These are phyloP conservation scores for Cephus runcator DNA, from an alignment of 2,888 invertebrate species.

Conservation along the genomic window DNA sequence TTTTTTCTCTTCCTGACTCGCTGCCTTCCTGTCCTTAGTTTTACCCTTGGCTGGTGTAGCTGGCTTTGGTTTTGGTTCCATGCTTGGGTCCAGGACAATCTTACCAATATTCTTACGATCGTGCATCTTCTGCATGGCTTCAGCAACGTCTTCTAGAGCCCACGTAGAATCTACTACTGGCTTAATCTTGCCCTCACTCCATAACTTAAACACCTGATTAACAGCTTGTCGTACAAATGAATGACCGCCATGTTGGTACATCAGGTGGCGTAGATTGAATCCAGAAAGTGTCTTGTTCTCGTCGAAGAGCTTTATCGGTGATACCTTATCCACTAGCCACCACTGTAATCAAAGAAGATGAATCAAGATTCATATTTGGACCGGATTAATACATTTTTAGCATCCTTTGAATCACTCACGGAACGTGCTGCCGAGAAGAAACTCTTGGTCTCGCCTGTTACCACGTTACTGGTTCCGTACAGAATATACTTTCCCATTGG, in stretches of 20 bases:
- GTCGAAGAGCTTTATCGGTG: slow-evolving; percentile 87
- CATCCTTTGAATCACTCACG: slow-evolving; percentile 70
- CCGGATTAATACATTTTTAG: slow-evolving; percentile 63
- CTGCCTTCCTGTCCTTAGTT: slow-evolving; percentile 78
- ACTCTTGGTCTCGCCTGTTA: slow-evolving; percentile 91
- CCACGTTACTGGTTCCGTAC: slow-evolving; percentile 88
- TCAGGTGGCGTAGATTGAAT: slow-evolving; percentile 83
- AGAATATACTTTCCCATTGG: slow-evolving; percentile 91
- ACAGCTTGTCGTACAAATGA: slow-evolving; percentile 79
- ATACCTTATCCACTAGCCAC: slow-evolving; percentile 94
- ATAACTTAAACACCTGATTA: slow-evolving; percentile 78
- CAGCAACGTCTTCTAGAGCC: slow-evolving; percentile 88
- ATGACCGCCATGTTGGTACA: slow-evolving; percentile 81
- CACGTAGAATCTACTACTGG: slow-evolving; percentile 87
- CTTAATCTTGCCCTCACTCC: slow-evolving; percentile 82
- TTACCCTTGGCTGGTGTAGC: slow-evolving; percentile 83
- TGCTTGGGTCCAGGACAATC: slow-evolving; percentile 82
- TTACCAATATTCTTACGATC: slow-evolving; percentile 92
- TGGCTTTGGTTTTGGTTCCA: slow-evolving; percentile 83
- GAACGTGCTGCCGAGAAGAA: slow-evolving; percentile 91
- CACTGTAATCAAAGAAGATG: slow-evolving; percentile 69
- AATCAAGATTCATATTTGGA: slow-evolving; percentile 73
- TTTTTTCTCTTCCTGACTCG: slow-evolving; percentile 76
- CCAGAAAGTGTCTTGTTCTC: slow-evolving; percentile 88
- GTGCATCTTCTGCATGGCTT: slow-evolving; percentile 94